Percentiles rank a stretch among this genome's conserved stretches.
These are phyloP conservation scores for Hippotragus niger DNA, from an alignment of 2,113 vertebrate genomes.

Conservation along the genomic window DNA sequence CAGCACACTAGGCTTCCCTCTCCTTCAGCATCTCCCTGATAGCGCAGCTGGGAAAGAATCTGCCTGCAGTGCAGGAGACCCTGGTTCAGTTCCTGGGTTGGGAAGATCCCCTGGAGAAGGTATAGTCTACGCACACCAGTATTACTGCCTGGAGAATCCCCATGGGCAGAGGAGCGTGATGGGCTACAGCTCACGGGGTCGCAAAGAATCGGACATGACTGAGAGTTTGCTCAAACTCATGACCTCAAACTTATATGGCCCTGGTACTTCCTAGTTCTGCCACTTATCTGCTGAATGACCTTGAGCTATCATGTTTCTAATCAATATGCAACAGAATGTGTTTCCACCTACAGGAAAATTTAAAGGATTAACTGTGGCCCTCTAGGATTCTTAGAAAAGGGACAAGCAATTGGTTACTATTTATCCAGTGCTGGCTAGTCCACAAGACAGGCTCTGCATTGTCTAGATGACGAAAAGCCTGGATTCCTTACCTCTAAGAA, in stretches of 20 bases:
- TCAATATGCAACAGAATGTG: background rate
- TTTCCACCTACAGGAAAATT: background rate
- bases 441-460: background rate
- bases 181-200: background rate
- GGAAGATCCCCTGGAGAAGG: background rate
- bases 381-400: background rate
- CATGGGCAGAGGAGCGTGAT: background rate
- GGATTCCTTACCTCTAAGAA: background rate
- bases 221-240: background rate
- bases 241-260: background rate
- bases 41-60: background rate
- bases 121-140: background rate
- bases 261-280: background rate
- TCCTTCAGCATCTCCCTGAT: background rate
- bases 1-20: background rate
- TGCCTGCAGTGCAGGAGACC: background rate
- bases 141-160: background rate
- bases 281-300: background rate
- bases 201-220: background rate
- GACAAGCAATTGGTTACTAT: background rate
- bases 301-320: background rate
- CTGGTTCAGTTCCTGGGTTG: background rate
- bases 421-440: background rate
- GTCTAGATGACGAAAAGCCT: background rate
- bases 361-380: constrained; percentile 13